These are phyloP conservation scores for Rapana venosa DNA, from an alignment of 2,888 invertebrate genomes.

Conservation along the genomic window DNA sequence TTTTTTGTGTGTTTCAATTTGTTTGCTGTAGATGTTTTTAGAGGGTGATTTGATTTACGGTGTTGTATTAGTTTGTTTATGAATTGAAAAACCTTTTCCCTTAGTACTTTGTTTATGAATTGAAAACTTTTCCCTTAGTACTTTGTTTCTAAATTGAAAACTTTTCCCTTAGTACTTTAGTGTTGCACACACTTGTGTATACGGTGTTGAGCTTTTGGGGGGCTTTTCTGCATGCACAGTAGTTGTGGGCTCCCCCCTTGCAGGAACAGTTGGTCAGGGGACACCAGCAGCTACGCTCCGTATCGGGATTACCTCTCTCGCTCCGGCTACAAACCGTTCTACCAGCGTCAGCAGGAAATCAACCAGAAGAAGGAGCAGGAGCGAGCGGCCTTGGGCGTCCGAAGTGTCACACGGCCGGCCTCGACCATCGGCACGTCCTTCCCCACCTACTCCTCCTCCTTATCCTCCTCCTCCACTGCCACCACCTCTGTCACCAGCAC, in stretches of 20 bases:
- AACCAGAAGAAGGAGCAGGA: conserved; percentile 46
- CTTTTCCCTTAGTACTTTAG: background rate
- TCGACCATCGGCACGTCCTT: conserved; percentile 38
- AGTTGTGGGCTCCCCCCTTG: conserved; percentile 15
- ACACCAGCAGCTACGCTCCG: background rate
- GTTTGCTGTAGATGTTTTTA: no score
- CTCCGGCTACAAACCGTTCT: conserved; percentile 66
- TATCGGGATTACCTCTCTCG: conserved; percentile 50
- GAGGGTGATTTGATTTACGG: no score
- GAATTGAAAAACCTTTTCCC: no score
- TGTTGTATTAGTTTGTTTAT: background rate
- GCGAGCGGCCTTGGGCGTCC: conserved; percentile 47
- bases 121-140: no score
- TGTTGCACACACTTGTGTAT: background rate
- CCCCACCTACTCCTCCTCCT: conserved; percentile 42
- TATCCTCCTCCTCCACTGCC: conserved; percentile 50
- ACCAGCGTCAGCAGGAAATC: conserved; percentile 60
- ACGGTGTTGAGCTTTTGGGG: background rate
- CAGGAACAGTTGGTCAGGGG: conserved; percentile 40
- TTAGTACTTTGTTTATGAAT: no score
- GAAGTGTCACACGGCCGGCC: conserved; percentile 24
- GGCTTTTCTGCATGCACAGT: conserved; percentile 31
- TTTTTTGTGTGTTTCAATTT: no score
- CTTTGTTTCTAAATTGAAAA: background rate
- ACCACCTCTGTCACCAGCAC: conserved; percentile 36